Base-by-base conservation (phyloP, 2,888 invertebrate genomes). In the Luffia ferchaultella region DNA sequence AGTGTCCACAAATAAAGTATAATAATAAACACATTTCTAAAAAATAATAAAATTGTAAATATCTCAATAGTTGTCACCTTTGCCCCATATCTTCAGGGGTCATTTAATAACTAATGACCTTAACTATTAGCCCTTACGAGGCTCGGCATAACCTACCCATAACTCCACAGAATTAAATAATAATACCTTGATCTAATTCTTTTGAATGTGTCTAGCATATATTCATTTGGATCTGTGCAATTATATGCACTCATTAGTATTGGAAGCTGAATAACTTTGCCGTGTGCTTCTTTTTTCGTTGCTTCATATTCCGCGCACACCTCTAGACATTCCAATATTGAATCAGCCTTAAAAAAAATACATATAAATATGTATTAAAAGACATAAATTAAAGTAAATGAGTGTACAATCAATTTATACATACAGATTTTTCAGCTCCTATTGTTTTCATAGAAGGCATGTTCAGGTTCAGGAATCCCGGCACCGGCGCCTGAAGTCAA, bases 361-460 rank as follows among this genome's bases (percentile, higher is more conserved):
- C 15, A 51, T 5, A 50, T 12, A 18, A 18, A 15, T 42, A 7
- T 5, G 16, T 42, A 42, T 42, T 9, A 42, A 42, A 42, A 40
- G 12, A 40, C 12, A n/a, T 42, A 42, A 42, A 42, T 7, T 42
- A 7, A 16, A n/a, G n/a, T n/a, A 42, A 42, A 42, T 42, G 43
- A 3, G 16, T 16, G 5, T n/a, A 42, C 3, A n/a, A 5, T 16
- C 16, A 5, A 9, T 42, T 49, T 52, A 50, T 58, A 84, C 89
- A 87, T 85, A 95, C 95, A 54, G 91, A 92, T 86, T 90, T 92
- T 68, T 96, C 93, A 51, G 93, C 93, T 50, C 93, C 93, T 46
- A 93, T 86, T 0, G 95, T 96, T 77, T 96, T 96, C 62, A 92
- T 91, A 0, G 96, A 92, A 0, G 98, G 93, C 68, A 98, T 85